Evolutionary conservation across 2,888 invertebrate genomes (phyloP), one percentile per base, ranked within the genome.

Genomic region (Noctua janthina): DNA sequence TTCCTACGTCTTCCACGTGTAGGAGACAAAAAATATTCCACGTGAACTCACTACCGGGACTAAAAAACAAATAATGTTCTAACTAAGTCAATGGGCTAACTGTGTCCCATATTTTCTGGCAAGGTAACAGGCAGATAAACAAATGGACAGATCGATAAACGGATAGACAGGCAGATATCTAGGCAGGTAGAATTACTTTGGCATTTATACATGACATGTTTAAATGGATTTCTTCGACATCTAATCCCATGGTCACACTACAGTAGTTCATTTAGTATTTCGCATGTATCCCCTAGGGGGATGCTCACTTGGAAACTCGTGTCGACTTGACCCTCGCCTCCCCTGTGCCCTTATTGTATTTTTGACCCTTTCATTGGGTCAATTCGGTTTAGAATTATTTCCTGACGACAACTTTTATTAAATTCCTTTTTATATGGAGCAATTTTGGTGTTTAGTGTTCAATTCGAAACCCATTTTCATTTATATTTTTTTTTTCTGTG

Each of bases 221-320:
- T 46, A 6, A 29, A 29, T 17, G 17, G 46, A 68, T 29, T 68
- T 46, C 46, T 15, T n/a, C n/a, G 46, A n/a, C 15, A 68, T n/a
- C 46, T 10, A 17, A 68, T n/a, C 15, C 2, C 54, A 56, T 88
- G 78, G 86, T 51, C 64, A 74, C 73, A 70, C 64, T 88, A 87
- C 74, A 73, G 35, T 46, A 87, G 81, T 88, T 87, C 90, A 88
- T 89, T 90, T 87, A 78, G 86, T 88, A 90, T 86, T 79, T 87
- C 78, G 64, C 54, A 67, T 81, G 82, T 76, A 83, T 74, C 83
- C 84, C 81, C 75, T 43, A 46, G 74, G 46, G 87, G 83, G 82
- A 76, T 85, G 83, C 84, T 81, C 87, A 81, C 83, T 83, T 79
- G 81, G 79, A 80, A 89, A 87, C 84, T 90, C 74, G 67, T 69